A percentile compares a stretch with the other conserved stretches of the same genome.
These are phyloP conservation scores for Pica pica DNA, from an alignment of 2,113 vertebrate species.

Conservation along the genomic window DNA sequence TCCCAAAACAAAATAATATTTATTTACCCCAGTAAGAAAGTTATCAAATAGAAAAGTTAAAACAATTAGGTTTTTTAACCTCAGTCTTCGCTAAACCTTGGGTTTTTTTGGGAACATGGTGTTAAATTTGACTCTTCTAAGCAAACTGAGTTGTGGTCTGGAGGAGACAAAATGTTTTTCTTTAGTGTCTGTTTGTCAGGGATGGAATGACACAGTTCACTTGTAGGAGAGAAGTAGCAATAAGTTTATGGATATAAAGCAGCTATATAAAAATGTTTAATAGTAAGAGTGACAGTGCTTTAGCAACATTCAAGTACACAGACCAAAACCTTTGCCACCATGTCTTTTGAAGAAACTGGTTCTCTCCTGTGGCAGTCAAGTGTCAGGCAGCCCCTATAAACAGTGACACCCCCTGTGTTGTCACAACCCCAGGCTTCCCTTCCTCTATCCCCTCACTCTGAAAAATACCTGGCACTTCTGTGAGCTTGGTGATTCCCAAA, in stretches of 20 bases:
- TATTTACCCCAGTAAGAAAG: neutral
- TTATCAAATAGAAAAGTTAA: neutral
- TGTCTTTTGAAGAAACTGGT: neutral
- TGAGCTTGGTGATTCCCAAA: neutral
- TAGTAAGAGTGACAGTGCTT: neutral
- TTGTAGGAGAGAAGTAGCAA: neutral
- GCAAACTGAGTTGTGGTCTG: neutral
- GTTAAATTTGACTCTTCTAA: neutral
- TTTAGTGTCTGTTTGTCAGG: neutral
- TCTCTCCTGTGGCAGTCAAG: accelerated
- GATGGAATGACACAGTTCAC: neutral
- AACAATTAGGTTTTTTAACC: neutral
- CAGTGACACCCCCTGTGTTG: accelerated
- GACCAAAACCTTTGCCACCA: neutral
- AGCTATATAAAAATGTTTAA: neutral
- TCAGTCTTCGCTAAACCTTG: neutral
- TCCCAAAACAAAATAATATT: neutral
- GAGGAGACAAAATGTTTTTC: neutral
- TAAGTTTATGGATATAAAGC: neutral
- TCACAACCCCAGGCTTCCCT: neutral
- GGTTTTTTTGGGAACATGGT: neutral
- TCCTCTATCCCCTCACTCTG: neutral
- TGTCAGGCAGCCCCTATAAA: neutral
- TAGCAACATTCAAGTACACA: neutral
- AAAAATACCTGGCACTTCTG: neutral